Conservation (phyloP, 2,113 vertebrate genomes). For the Thalassarche chlororhynchos region DNA sequence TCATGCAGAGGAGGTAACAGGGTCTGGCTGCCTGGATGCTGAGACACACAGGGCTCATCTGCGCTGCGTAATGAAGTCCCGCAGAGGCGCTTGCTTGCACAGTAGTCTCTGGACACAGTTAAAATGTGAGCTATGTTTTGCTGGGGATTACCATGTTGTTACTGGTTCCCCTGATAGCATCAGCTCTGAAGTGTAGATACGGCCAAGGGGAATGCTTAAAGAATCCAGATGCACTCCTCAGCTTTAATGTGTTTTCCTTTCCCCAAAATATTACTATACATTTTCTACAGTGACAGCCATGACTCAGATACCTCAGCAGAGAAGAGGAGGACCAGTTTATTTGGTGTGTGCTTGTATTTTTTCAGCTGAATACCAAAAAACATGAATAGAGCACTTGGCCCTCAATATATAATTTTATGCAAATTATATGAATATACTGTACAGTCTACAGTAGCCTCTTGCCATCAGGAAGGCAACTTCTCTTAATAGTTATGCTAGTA, state of each 20-base stretch:
- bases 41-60: background rate
- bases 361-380: background rate
- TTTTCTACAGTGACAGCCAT: background rate
- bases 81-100: background rate
- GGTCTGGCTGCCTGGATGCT: background rate
- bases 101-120: background rate
- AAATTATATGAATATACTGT: background rate
- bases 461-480: background rate
- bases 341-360: background rate
- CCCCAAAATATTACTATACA: background rate
- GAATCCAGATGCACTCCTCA: background rate
- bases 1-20: rapidly evolving
- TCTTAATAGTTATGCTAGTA: background rate
- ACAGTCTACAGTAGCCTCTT: background rate
- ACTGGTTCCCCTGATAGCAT: background rate
- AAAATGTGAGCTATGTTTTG: background rate
- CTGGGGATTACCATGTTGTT: conserved; percentile 12
- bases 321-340: background rate
- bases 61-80: rapidly evolving
- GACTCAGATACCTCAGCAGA: background rate
- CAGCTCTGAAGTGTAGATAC: background rate
- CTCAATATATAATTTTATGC: background rate
- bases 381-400: background rate
- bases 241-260: background rate
- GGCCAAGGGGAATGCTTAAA: background rate